Conservation (phyloP, 2,888 invertebrate species). For the Plebejus melissa region DNA sequence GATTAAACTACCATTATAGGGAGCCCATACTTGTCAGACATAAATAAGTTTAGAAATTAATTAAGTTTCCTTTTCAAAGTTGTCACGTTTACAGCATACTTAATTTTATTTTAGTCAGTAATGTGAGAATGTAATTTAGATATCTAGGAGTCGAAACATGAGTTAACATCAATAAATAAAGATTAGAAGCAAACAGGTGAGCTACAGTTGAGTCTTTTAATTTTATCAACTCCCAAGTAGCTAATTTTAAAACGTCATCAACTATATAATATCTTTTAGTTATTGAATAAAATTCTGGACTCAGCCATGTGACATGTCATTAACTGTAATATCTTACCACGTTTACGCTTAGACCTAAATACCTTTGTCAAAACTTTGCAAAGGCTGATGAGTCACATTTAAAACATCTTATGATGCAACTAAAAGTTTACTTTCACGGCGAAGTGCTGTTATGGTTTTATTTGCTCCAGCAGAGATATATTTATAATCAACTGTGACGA, state of each 20-base stretch:
- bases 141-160: neutral
- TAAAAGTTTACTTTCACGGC: slow-evolving; percentile 5
- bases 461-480: slow-evolving; percentile 4
- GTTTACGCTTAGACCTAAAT: neutral
- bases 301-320: neutral
- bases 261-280: neutral
- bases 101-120: neutral
- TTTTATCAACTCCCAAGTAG: neutral
- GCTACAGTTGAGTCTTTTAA: neutral
- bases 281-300: neutral
- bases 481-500: neutral
- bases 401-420: slow-evolving; percentile 5
- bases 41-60: neutral
- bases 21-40: neutral
- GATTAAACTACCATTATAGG: neutral
- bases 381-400: neutral
- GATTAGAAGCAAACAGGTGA: neutral
- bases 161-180: neutral
- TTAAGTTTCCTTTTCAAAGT: neutral
- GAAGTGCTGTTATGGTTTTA: slow-evolving; percentile 7
- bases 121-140: too few species aligned
- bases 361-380: slow-evolving; percentile 2
- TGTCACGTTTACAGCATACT: neutral
- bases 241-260: neutral
- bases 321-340: neutral